phyloP scores from a whole-genome alignment of 2,888 invertebrate species.

The Sepiola atlantica region DNA sequence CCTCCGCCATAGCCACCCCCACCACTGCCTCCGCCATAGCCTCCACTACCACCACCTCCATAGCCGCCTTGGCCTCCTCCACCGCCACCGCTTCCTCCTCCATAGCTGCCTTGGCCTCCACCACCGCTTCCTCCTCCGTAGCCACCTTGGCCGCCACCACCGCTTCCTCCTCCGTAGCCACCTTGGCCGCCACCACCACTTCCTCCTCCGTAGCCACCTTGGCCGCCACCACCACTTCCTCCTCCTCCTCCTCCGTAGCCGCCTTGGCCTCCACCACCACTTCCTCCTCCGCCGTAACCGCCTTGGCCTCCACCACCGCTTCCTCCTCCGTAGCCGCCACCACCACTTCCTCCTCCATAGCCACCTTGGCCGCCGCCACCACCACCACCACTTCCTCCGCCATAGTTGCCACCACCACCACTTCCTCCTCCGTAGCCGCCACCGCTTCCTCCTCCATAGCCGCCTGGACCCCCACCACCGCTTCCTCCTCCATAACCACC shows the following conservation, averaged over 20 bases:
- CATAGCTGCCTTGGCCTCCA: not conserved
- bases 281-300: slow-evolving; percentile 65
- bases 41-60: not conserved
- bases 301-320: slow-evolving; percentile 73
- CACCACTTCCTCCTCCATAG: slow-evolving; percentile 62
- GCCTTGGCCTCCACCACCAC: slow-evolving; percentile 47
- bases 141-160: not conserved
- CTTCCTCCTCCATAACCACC: slow-evolving; percentile 70
- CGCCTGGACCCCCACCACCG: slow-evolving; percentile 48
- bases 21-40: not conserved
- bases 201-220: slow-evolving; percentile 57
- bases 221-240: slow-evolving; percentile 55
- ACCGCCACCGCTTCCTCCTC: not conserved
- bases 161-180: slow-evolving; percentile 2
- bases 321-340: slow-evolving; percentile 61
- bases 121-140: not conserved
- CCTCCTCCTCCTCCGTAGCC: slow-evolving; percentile 67
- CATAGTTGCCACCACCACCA: slow-evolving; percentile 58
- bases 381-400: slow-evolving; percentile 69
- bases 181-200: slow-evolving; percentile 58
- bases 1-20: not conserved
- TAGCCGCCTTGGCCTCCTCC: not conserved
- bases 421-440: slow-evolving; percentile 62
- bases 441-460: not conserved
- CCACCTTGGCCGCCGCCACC: slow-evolving; percentile 55